Evolutionary conservation across 2,888 invertebrate species (phyloP).

Genomic region (Mimumesa dahlbomi): DNA sequence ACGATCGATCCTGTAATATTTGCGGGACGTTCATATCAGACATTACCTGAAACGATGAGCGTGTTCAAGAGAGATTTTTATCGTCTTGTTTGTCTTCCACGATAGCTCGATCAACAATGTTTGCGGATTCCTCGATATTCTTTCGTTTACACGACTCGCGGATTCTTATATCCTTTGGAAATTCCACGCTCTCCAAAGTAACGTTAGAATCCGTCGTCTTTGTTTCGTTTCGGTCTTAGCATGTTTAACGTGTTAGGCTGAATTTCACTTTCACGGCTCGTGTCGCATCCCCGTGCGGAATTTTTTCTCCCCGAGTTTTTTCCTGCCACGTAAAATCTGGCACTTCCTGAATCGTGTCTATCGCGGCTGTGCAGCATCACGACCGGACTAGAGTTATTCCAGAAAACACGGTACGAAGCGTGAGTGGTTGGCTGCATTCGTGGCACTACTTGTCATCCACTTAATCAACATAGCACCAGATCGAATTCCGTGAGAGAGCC

Average conservation of each 20-base stretch:
- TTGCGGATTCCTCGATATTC: background rate
- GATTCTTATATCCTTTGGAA: background rate
- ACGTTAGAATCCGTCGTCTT: background rate
- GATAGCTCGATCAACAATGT: background rate
- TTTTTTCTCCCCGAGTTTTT: constrained; percentile 42
- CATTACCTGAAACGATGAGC: no score
- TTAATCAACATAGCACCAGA: constrained; percentile 59
- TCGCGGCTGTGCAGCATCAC: constrained; percentile 50
- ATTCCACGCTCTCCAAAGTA: background rate
- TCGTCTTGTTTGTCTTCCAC: no score
- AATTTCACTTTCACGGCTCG: constrained; percentile 55
- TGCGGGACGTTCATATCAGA: constrained; percentile 31
- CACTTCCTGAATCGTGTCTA: constrained; percentile 58
- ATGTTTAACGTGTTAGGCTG: constrained; percentile 1
- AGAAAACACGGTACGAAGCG: constrained; percentile 42
- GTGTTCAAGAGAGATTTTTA: no score
- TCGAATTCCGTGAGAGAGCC: constrained; percentile 51
- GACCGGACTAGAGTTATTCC: constrained; percentile 46
- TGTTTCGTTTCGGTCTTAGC: background rate
- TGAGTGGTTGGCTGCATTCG: constrained; percentile 31
- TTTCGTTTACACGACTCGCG: background rate
- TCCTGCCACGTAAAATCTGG: constrained; percentile 23
- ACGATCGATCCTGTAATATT: constrained; percentile 16
- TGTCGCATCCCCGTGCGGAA: constrained; percentile 39
- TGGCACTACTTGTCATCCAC: constrained; percentile 51